phyloP scores from a whole-genome alignment of 1,140 invertebrate species.

The Diabrotica virgifera region DNA sequence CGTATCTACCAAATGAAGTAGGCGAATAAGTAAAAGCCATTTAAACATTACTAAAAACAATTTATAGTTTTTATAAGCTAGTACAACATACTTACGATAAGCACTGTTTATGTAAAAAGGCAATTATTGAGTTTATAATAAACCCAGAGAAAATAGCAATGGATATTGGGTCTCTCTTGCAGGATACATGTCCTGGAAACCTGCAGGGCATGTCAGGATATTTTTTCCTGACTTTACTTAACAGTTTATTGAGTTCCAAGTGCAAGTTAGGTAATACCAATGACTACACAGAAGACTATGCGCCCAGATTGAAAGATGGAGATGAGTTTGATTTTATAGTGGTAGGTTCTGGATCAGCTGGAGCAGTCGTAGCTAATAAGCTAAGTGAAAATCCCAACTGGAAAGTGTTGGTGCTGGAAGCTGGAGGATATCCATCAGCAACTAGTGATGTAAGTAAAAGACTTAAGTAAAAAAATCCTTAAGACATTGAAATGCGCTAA shows the following conservation, averaged over 20 bases:
- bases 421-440: slow-evolving; percentile 30
- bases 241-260: slow-evolving; percentile 23
- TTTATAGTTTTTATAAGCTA: too few species aligned
- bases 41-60: too few species aligned
- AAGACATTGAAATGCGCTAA: too few species aligned
- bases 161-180: too few species aligned
- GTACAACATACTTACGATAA: too few species aligned
- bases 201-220: slow-evolving; percentile 25
- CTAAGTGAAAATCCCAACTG: slow-evolving; percentile 18
- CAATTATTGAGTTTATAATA: too few species aligned
- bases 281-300: slow-evolving; percentile 25
- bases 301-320: slow-evolving; percentile 8
- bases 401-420: slow-evolving; percentile 36
- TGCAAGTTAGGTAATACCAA: slow-evolving; percentile 23
- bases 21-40: too few species aligned
- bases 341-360: slow-evolving; percentile 30
- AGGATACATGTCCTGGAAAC: slow-evolving; percentile 21
- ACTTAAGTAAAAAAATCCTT: too few species aligned
- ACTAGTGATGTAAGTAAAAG: slow-evolving; percentile 29
- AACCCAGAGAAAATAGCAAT: too few species aligned
- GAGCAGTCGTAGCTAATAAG: slow-evolving; percentile 32
- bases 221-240: slow-evolving; percentile 15
- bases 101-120: too few species aligned
- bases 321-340: too few species aligned
- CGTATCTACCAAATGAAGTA: too few species aligned